Evolutionary conservation across 2,113 vertebrate genomes (phyloP).

Genomic region (Thamnophis sirtalis): DNA sequence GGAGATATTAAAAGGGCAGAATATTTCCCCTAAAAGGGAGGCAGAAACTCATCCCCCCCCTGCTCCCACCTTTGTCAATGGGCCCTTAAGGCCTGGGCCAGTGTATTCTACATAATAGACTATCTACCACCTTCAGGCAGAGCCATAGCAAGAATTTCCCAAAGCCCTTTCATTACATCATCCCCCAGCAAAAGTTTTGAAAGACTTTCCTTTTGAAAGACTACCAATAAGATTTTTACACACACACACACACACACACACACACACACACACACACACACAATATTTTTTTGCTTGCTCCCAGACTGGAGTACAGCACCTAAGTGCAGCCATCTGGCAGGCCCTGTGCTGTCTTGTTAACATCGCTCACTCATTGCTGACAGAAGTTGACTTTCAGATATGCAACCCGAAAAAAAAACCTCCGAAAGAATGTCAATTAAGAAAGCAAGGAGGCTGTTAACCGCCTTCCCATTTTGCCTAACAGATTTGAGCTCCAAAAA

Average conservation of each 20-base stretch:
- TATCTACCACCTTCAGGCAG: too few species aligned
- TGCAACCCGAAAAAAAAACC: fast-evolving
- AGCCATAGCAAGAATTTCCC: too few species aligned
- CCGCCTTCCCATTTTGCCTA: background rate
- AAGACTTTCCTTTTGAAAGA: background rate
- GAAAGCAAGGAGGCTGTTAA: background rate
- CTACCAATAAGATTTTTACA: background rate
- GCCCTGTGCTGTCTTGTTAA: background rate
- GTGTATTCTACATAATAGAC: too few species aligned
- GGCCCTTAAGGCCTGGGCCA: too few species aligned
- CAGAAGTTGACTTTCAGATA: background rate
- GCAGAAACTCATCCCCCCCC: too few species aligned
- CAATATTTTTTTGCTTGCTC: background rate
- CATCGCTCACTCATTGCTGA: background rate
- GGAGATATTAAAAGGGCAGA: too few species aligned
- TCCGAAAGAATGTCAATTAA: background rate
- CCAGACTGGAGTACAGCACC: background rate
- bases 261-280: too few species aligned
- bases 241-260: too few species aligned
- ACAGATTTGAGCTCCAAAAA: background rate
- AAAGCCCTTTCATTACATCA: too few species aligned
- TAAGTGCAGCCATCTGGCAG: background rate
- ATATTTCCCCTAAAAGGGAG: too few species aligned
- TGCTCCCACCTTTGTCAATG: too few species aligned
- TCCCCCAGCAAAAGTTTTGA: background rate